Evolutionary conservation across 2,888 invertebrate species (phyloP), one percentile per base, ranked within the genome.

Genomic region (Zygothrica quintamaculata): DNA sequence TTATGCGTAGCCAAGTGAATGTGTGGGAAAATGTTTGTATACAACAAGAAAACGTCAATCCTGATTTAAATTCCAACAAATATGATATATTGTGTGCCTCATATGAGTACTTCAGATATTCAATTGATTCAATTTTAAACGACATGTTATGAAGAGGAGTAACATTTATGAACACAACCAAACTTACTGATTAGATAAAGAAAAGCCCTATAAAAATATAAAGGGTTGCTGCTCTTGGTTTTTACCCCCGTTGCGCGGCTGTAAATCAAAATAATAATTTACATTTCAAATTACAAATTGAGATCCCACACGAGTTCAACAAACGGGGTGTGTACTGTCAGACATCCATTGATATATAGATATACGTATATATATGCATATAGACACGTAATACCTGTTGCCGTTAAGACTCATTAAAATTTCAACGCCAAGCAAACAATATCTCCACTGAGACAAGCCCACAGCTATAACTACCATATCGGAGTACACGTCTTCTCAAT

Each of bases 321-420:
- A 71, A 66, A 75, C 60, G 47, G 58, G 76, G 76, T 61, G 66
- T 73, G 71, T 73, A 22, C 18, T 5, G 18, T n/a, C n/a, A n/a
- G n/a, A n/a, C n/a, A n/a, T n/a, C n/a, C n/a, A n/a, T n/a, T n/a
- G n/a, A n/a, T n/a, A n/a, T n/a, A n/a, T n/a, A n/a, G n/a, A n/a
- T n/a, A 22, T 2, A 3, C 18, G 18, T 22, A 22, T 22, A 39
- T 11, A 13, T 5, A 1, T 4, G 11, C 2, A 36, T 1, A 9
- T 8, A 13, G 11, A 52, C 60, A 71, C 36, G 43, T 51, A 56
- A 56, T 39, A 44, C 16, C 31, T 50, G 13, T 37, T 9, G 6
- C 13, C 34, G 34, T 34, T 3, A 22, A 39, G 53, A 11, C 65
- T 51, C 70, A 55, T 73, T 70, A 44, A 61, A 50, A 52, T 13